Evolutionary conservation across 2,113 vertebrate genomes (phyloP), one percentile per base, ranked within the genome.

Genomic region (Crotalus horridus): DNA sequence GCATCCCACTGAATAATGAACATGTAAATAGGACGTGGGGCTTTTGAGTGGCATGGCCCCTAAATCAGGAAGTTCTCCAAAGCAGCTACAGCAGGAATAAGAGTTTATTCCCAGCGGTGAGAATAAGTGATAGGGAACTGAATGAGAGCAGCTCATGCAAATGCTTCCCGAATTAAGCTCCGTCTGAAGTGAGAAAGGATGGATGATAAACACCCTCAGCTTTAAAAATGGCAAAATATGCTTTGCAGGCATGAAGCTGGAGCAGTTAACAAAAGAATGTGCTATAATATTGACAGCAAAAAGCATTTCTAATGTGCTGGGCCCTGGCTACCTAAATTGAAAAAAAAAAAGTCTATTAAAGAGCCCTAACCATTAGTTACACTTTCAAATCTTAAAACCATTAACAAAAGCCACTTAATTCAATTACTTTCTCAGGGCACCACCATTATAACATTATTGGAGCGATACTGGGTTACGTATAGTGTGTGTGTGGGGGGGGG

Each of bases 321-420:
- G 94, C 93, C 92, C 93, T 93, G 91, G 95, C 93, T 96, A 97
- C 97, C 97, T 97, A 96, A 97, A 97, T 97, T 93, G 94, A 93
- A 11, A 21, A 96, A 95, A 21, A 23, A 23, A 23, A 96, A 95
- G 95, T 87, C 95, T 97, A 97, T 96, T 97, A 96, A 97, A 97
- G 95, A 95, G 91, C 94, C 95, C 97, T 97, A 97, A 97, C 97
- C 97, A 96, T 98, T 98, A 98, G 97, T 98, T 98, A 98, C 97
- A 97, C 96, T 97, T 98, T 94, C 96, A 96, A 97, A 97, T 97
- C 97, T 97, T 97, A 98, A 97, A 97, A 97, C 97, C 97, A 98
- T 98, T 98, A 98, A 97, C 97, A 97, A 97, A 98, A 98, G 97
- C 97, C 96, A 97, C 97, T 98, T 98, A 98, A 98, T 98, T 98